Percentiles rank a stretch among this genome's conserved stretches.
Evolutionary conservation across 2,888 invertebrate species (phyloP).

Genomic region (Yponomeuta malinellus): DNA sequence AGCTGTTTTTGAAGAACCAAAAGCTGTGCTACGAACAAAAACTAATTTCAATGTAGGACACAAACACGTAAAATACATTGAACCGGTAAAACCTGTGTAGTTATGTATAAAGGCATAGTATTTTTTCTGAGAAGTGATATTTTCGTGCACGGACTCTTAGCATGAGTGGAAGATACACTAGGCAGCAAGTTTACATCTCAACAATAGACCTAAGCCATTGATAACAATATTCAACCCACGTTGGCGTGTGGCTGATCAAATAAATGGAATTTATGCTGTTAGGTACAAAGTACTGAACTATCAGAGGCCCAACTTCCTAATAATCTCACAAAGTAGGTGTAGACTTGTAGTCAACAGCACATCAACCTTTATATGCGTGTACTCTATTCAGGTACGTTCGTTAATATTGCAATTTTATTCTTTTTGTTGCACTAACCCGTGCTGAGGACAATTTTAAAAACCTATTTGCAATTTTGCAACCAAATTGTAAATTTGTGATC

Average conservation of each 20-base stretch:
- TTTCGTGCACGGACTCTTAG: neutral
- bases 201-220: neutral
- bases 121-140: neutral
- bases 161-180: neutral
- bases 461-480: no score
- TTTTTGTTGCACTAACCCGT: no score
- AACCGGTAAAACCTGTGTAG: neutral
- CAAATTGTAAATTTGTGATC: no score
- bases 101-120: neutral
- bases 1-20: neutral
- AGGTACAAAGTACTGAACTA: no score
- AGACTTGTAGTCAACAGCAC: no score
- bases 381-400: no score
- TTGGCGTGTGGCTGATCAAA: conserved; percentile 10
- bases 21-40: neutral
- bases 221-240: neutral
- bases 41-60: neutral
- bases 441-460: no score
- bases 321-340: no score
- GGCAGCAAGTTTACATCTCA: neutral
- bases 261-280: conserved; percentile 6
- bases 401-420: no score
- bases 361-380: no score
- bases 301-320: no score
- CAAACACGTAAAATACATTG: neutral